Percentiles rank a stretch among this genome's conserved stretches.
These are phyloP conservation scores for Elanoides forficatus DNA, from an alignment of 2,113 vertebrate genomes.

Conservation along the genomic window DNA sequence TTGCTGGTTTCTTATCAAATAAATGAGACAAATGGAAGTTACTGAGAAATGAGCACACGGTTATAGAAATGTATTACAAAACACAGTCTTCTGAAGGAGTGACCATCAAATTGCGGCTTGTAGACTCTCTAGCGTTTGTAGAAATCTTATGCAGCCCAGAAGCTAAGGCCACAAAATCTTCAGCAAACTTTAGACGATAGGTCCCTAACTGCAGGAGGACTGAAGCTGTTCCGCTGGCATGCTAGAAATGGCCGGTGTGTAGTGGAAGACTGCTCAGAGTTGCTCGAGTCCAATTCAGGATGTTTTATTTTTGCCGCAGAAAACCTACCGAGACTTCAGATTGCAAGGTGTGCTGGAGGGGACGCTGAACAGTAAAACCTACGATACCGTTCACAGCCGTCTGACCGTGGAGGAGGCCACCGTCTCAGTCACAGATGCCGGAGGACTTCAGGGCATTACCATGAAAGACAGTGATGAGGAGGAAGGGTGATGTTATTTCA, in stretches of 20 bases:
- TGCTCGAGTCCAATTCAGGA: neutral
- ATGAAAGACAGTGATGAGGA: constrained; percentile 98
- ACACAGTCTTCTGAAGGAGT: neutral
- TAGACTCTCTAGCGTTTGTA: neutral
- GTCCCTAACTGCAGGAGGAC: neutral
- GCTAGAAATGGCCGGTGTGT: neutral
- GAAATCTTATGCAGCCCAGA: neutral
- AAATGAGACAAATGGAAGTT: neutral
- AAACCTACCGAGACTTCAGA: constrained; percentile 94
- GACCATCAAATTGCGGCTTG: neutral
- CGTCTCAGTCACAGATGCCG: constrained; percentile 80
- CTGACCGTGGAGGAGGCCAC: constrained; percentile 92
- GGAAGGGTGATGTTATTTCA: constrained; percentile 73
- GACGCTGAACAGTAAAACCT: constrained; percentile 89
- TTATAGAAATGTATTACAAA: neutral
- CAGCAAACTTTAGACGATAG: neutral
- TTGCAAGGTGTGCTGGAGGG: constrained; percentile 90
- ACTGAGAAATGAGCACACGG: neutral
- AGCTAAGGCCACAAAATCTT: neutral
- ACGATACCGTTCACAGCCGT: constrained; percentile 89
- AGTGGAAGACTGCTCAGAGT: neutral
- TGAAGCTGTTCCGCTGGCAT: neutral
- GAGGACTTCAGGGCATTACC: constrained; percentile 89
- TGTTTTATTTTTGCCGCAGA: constrained; percentile 74
- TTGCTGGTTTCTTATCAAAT: neutral